Base-by-base conservation (phyloP, 2,888 invertebrate genomes). In the Enchytraeus crypticus region DNA sequence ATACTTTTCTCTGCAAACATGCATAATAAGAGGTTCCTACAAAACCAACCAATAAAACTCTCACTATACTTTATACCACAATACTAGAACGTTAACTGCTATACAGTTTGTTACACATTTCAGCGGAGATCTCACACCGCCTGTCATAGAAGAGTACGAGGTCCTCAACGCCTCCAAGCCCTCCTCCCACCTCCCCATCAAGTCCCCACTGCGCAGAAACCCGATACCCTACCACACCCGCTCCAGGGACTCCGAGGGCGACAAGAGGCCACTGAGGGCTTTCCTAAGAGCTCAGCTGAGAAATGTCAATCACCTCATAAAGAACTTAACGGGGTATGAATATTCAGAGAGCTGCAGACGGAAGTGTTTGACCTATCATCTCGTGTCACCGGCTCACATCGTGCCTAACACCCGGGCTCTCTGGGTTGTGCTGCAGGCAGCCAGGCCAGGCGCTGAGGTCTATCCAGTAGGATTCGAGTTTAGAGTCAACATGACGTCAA, bases 391-490 rank as follows among this genome's bases (percentile, higher is more conserved):
- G n/a, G 53, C 26, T 2, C 53, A 30, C 23, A 1, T 38, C 11
- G 43, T 30, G 14, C 21, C 2, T 14, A 53, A 4, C 26, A 23
- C 23, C 18, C 34, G 59, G 8, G n/a, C 33, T 1, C 14, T 53
- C 29, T 59, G 59, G 59, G 33, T 59, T 27, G n/a, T 5, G n/a
- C 1, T 59, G 26, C 43, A 51, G 53, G 8, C 72, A 56, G 69
- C 72, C 51, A 53, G 67, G 3, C 72, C 74, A 26, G 72, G 66
- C 51, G 66, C 63, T 55, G 71, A 64, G n/a, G 58, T 72, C 0
- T 66, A 73, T 61, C 72, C 73, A 1, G 51, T 71, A 5, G 73
- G 73, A 51, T 69, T 75, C 29, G 64, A 66, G 2, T 64, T 75
- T n/a, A 62, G 72, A n/a, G 60, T 71, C 14, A 64, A 72, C 38